Conservation (phyloP, 2,888 invertebrate genomes). For the Dynastes tityus region DNA sequence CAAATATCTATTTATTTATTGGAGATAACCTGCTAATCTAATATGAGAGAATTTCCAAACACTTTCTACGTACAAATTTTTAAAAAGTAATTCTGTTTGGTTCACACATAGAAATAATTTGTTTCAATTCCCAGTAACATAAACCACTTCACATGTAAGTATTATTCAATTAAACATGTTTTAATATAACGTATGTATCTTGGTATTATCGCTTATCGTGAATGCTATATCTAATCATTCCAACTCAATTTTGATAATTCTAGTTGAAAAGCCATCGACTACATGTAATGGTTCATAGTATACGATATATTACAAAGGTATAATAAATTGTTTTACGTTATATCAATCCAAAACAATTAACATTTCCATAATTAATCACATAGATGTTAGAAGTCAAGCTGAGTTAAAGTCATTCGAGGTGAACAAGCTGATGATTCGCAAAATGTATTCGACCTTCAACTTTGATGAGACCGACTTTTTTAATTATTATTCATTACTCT, state of each 20-base stretch:
- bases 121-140: neutral
- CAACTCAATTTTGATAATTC: neutral
- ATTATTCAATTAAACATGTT: neutral
- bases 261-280: neutral
- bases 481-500: slow-evolving; percentile 1
- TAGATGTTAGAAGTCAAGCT: no score
- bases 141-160: neutral
- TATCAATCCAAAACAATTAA: no score
- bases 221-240: slow-evolving; percentile 4
- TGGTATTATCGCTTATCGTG: neutral
- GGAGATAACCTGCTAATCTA: no score
- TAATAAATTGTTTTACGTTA: no score
- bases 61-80: no score
- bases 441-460: neutral
- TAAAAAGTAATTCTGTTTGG: no score
- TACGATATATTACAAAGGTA: no score
- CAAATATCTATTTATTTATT: no score
- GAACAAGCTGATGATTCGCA: slow-evolving; percentile 11
- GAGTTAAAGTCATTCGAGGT: neutral
- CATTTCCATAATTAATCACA: no score
- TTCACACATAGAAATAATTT: neutral
- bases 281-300: neutral
- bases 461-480: neutral
- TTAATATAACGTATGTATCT: no score
- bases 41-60: no score